Conservation (phyloP, 2,888 invertebrate genomes). For the Thera obeliscata region DNA sequence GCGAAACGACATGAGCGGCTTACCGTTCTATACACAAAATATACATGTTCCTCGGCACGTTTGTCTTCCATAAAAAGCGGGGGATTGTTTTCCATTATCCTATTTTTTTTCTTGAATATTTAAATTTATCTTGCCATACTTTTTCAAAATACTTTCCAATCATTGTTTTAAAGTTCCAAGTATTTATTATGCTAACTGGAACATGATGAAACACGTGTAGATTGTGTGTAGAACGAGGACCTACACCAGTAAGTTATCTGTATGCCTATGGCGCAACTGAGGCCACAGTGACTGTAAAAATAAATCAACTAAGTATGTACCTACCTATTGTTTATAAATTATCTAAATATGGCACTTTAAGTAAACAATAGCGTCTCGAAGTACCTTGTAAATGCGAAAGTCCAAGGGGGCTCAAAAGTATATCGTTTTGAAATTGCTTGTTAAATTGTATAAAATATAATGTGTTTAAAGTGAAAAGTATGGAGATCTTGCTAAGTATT, state of each 20-base stretch:
- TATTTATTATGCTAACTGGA: neutral
- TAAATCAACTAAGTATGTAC: conserved; percentile 64
- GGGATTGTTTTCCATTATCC: conserved; percentile 1
- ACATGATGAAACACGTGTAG: conserved; percentile 29
- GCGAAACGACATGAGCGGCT: conserved; percentile 49
- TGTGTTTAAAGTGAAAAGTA: conserved; percentile 72
- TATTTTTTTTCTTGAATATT: conserved; percentile 2
- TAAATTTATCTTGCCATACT: conserved; percentile 33
- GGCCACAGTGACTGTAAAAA: conserved; percentile 70
- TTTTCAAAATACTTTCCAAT: conserved; percentile 1
- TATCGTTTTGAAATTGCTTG: conserved; percentile 68
- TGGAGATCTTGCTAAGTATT: conserved; percentile 47
- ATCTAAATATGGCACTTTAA: conserved; percentile 69
- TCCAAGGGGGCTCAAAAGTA: conserved; percentile 56
- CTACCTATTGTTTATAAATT: conserved; percentile 66
- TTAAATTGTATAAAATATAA: conserved; percentile 74
- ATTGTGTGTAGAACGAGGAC: conserved; percentile 53
- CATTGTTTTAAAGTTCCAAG: neutral
- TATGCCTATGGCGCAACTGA: conserved; percentile 43
- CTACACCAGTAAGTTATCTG: conserved; percentile 48
- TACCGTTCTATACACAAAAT: conserved; percentile 33
- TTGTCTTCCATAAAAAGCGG: conserved; percentile 30
- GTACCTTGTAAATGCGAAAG: conserved; percentile 63
- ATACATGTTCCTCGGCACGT: conserved; percentile 32
- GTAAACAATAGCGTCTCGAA: conserved; percentile 59